Percentiles rank a stretch among this genome's conserved stretches.
Evolutionary conservation across 2,113 vertebrate genomes (phyloP).

Genomic region (Anguilla rostrata): DNA sequence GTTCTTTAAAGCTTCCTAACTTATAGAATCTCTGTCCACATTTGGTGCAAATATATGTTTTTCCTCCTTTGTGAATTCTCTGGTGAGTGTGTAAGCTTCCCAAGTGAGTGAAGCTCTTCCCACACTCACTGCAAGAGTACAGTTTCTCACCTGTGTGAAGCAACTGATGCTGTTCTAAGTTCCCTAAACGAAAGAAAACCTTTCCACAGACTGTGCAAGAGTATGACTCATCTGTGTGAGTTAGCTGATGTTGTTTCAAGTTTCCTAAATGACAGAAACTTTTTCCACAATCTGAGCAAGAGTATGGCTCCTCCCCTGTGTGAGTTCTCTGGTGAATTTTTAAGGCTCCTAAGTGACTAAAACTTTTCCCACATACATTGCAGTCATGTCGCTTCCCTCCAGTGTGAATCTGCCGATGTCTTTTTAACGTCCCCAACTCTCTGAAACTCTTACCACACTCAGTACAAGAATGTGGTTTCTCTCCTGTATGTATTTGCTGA

Average conservation of each 20-base stretch:
- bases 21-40: slow-evolving; percentile 3
- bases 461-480: not conserved
- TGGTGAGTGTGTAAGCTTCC: not conserved
- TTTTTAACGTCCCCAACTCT: not conserved
- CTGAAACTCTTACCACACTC: slow-evolving; percentile 3
- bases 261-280: slow-evolving; percentile 2
- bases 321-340: slow-evolving; percentile 1
- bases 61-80: not conserved
- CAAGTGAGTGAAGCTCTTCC: not conserved
- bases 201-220: slow-evolving; percentile 4
- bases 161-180: not conserved
- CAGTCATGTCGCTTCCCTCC: not conserved
- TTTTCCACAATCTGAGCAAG: slow-evolving; percentile 3
- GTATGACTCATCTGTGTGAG: not conserved
- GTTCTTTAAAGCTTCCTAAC: not conserved
- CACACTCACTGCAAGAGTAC: not conserved
- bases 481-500: not conserved
- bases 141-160: not conserved
- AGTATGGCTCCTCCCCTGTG: slow-evolving; percentile 4
- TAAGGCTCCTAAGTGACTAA: not conserved
- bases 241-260: slow-evolving; percentile 1
- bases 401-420: not conserved
- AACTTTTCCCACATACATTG: not conserved
- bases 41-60: not conserved
- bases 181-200: not conserved